Percentiles rank a stretch among this genome's conserved stretches.
Evolutionary conservation across 2,113 vertebrate species (phyloP).

Genomic region (Callipepla californica): DNA sequence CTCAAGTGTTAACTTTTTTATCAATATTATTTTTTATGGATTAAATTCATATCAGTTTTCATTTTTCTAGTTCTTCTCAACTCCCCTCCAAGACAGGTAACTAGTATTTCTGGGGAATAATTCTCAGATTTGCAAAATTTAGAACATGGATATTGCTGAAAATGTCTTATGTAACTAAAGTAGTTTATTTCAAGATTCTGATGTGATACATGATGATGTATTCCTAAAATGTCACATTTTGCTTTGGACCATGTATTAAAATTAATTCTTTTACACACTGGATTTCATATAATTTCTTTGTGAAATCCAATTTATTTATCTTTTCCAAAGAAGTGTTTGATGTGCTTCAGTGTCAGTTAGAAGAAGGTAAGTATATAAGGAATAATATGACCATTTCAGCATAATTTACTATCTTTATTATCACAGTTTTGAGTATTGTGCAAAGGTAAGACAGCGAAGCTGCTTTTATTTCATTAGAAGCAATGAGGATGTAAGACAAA

Average conservation of each 20-base stretch:
- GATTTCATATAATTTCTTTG: not conserved
- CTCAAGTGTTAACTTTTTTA: not conserved
- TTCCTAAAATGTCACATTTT: not conserved
- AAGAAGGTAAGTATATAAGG: not conserved
- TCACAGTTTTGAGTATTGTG: not conserved
- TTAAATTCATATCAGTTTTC: not conserved
- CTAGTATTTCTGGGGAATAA: rapidly evolving
- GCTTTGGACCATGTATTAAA: not conserved
- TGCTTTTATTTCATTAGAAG: not conserved
- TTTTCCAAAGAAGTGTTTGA: not conserved
- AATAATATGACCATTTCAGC: not conserved
- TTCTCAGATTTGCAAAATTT: not conserved
- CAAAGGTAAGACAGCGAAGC: not conserved
- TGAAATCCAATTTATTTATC: not conserved
- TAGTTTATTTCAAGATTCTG: not conserved
- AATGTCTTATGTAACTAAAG: not conserved
- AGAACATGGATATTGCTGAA: rapidly evolving
- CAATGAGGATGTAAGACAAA: not conserved
- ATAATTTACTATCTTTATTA: not conserved
- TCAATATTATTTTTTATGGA: not conserved
- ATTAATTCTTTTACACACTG: not conserved
- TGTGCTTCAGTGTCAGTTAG: not conserved
- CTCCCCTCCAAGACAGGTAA: not conserved
- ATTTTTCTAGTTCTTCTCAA: not conserved
- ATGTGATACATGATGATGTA: not conserved